These are phyloP conservation scores for Eurypyga helias DNA, from an alignment of 2,113 vertebrate species.

Conservation along the genomic window DNA sequence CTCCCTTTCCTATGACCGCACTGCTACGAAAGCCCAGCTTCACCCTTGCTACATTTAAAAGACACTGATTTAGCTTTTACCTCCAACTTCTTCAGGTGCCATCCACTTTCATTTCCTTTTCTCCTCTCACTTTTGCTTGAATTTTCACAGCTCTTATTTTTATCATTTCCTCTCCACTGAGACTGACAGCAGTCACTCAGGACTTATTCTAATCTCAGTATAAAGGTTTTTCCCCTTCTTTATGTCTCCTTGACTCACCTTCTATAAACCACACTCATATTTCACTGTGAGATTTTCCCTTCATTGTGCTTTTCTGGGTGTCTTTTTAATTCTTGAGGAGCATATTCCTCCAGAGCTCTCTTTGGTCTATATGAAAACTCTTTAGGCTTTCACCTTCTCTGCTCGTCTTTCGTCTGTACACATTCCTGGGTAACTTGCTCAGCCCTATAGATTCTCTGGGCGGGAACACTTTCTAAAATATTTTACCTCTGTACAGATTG, in stretches of 20 bases:
- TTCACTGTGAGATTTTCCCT: slow-evolving; percentile 1
- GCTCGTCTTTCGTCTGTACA: not conserved
- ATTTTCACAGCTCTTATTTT: slow-evolving; percentile 6
- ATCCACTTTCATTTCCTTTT: not conserved
- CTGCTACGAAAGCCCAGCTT: not conserved
- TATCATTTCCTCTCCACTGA: not conserved
- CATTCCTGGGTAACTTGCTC: not conserved
- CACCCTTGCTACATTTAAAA: not conserved
- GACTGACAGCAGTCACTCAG: not conserved
- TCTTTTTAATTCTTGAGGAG: slow-evolving; percentile 41
- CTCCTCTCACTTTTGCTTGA: not conserved
- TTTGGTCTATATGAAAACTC: slow-evolving; percentile 25
- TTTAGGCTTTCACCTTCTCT: slow-evolving; percentile 28
- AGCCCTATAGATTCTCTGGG: not conserved
- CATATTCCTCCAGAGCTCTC: slow-evolving; percentile 19
- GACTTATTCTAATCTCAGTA: slow-evolving; percentile 11
- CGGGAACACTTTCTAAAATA: not conserved
- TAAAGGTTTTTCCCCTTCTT: slow-evolving; percentile 22
- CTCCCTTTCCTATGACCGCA: not conserved
- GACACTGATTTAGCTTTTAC: not conserved
- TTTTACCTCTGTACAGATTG: not conserved
- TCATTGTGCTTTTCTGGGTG: slow-evolving; percentile 1
- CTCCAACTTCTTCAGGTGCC: not conserved
- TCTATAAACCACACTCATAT: not conserved
- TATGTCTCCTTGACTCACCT: slow-evolving; percentile 18